Conservation (phyloP, 2,113 vertebrate species). For the Lontra canadensis region DNA sequence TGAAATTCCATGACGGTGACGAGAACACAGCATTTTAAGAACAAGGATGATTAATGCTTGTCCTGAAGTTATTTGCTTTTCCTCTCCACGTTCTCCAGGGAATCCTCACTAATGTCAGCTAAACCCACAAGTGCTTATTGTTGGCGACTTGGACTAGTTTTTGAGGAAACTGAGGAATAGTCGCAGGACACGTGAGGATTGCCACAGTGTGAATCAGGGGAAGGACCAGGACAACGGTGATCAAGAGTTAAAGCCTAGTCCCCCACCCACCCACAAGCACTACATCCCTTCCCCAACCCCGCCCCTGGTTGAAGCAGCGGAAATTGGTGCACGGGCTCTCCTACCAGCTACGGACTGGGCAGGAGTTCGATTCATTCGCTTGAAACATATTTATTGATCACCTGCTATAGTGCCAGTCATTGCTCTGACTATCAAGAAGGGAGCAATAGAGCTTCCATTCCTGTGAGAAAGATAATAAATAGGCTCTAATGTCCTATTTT, state of each 20-base stretch:
- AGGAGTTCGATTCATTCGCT: background rate
- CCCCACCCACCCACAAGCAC: background rate
- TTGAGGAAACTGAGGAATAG: background rate
- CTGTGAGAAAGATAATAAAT: background rate
- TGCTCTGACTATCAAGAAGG: background rate
- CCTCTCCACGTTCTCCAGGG: background rate
- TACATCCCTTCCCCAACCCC: accelerated
- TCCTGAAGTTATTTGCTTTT: background rate
- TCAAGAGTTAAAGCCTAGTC: background rate
- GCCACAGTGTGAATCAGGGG: background rate
- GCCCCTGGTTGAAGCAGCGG: background rate
- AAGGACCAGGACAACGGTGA: too few species aligned
- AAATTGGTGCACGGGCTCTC: background rate
- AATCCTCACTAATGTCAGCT: background rate
- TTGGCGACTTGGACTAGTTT: background rate
- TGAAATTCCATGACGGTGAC: accelerated
- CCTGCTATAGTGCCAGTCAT: background rate
- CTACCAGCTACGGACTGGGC: background rate
- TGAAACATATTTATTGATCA: background rate
- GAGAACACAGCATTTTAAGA: background rate
- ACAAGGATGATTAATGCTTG: background rate
- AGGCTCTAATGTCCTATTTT: background rate
- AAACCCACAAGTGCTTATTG: background rate
- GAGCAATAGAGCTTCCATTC: background rate
- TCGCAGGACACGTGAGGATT: background rate